Conservation (phyloP, 2,797 vertebrate genomes). For the Oreochromis grahami region DNA sequence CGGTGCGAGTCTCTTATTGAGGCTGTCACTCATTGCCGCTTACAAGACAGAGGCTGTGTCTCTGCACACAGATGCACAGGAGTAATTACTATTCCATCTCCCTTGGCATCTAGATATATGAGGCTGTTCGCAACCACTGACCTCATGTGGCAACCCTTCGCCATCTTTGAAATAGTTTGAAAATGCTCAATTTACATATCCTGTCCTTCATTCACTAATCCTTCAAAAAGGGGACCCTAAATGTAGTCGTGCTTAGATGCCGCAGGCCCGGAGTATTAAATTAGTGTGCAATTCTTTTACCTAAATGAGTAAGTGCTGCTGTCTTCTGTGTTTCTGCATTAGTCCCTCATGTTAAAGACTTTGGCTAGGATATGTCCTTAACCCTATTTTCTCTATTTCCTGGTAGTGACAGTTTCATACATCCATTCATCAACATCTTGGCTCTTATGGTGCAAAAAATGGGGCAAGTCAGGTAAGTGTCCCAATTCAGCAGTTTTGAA, state of each 20-base stretch:
- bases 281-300: background rate
- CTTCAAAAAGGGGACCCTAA: constrained; percentile 8
- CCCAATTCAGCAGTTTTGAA: constrained; percentile 80
- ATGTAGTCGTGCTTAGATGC: background rate
- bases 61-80: constrained; percentile 57
- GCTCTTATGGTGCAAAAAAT: constrained; percentile 74
- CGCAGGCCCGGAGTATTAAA: background rate
- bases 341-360: constrained; percentile 13
- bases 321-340: background rate
- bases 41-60: constrained; percentile 60
- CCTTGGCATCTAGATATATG: constrained; percentile 69
- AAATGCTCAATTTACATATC: constrained; percentile 68
- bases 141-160: constrained; percentile 50
- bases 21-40: constrained; percentile 72
- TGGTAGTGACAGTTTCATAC: constrained; percentile 60
- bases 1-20: constrained; percentile 65
- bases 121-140: constrained; percentile 61
- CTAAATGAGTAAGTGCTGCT: background rate
- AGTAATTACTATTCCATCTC: constrained; percentile 75
- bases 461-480: constrained; percentile 78
- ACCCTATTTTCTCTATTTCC: constrained; percentile 64
- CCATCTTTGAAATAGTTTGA: constrained; percentile 62
- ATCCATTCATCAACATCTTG: constrained; percentile 76
- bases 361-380: constrained; percentile 60
- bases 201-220: constrained; percentile 65